phyloP scores from a whole-genome alignment of 2,888 invertebrate genomes.

The Cylloceria caligata region DNA sequence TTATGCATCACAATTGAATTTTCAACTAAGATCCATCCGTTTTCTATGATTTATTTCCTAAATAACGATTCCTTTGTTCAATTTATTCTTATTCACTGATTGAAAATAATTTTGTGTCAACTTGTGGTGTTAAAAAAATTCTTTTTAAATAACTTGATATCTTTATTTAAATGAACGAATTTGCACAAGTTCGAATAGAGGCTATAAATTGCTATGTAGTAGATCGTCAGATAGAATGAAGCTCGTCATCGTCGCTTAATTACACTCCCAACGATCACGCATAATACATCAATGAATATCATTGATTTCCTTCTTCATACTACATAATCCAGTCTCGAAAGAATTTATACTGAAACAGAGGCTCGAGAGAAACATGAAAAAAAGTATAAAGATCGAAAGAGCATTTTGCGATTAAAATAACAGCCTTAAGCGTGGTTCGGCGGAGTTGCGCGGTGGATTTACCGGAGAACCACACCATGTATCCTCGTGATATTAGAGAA shows the following conservation, averaged over 20 bases:
- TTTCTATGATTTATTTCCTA: too few species aligned
- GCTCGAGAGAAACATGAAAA: slow-evolving; percentile 51
- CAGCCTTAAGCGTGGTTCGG: slow-evolving; percentile 72
- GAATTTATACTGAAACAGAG: neutral
- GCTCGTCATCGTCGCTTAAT: slow-evolving; percentile 42
- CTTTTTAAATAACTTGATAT: neutral
- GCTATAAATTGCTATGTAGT: neutral
- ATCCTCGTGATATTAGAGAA: slow-evolving; percentile 78
- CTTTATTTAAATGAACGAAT: neutral
- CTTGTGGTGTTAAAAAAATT: neutral
- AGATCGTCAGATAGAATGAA: slow-evolving; percentile 17
- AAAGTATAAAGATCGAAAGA: slow-evolving; percentile 72
- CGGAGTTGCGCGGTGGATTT: slow-evolving; percentile 68
- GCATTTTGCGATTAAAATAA: slow-evolving; percentile 74
- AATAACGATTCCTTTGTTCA: too few species aligned
- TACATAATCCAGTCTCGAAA: neutral
- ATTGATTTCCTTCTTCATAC: slow-evolving; percentile 41
- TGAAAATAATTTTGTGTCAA: too few species aligned
- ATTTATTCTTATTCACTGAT: too few species aligned
- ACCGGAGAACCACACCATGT: slow-evolving; percentile 31
- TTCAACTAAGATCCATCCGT: too few species aligned
- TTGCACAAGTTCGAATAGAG: neutral
- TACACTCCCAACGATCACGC: slow-evolving; percentile 29
- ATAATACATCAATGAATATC: slow-evolving; percentile 61
- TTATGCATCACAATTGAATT: neutral